A percentile compares a stretch with the other conserved stretches of the same genome.
Conservation (phyloP, 2,888 invertebrate genomes). For the Sipunculus nudus region DNA sequence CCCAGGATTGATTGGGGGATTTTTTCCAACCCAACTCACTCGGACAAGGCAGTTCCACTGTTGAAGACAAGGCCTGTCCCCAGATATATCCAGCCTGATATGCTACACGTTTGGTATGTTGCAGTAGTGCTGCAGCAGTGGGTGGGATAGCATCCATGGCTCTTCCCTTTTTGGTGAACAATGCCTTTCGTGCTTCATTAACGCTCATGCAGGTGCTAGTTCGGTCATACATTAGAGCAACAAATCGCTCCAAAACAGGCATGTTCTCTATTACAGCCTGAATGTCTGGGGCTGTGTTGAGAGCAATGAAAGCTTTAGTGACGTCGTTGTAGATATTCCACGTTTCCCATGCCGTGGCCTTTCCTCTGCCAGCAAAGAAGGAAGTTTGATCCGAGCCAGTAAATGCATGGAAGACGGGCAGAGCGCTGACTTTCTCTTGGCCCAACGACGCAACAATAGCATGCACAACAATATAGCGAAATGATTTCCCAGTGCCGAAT, state of each 20-base stretch:
- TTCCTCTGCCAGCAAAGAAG: conserved; percentile 15
- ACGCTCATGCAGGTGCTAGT: conserved; percentile 13
- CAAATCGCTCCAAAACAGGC: conserved; percentile 30
- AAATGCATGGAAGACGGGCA: conserved; percentile 29
- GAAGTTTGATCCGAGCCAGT: conserved; percentile 33
- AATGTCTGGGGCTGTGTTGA: neutral
- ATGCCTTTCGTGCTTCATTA: conserved; percentile 27
- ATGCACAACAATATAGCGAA: conserved; percentile 32
- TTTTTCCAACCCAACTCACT: conserved; percentile 14
- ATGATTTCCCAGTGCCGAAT: conserved; percentile 25
- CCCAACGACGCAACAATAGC: conserved; percentile 19
- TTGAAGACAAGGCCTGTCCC: conserved; percentile 10
- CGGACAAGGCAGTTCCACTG: conserved; percentile 3
- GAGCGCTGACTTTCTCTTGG: conserved; percentile 4
- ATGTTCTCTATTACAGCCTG: neutral
- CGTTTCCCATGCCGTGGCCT: conserved; percentile 22
- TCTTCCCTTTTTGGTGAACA: conserved; percentile 26
- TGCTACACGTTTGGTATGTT: conserved; percentile 32
- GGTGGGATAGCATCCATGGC: conserved; percentile 33
- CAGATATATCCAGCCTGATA: conserved; percentile 33
- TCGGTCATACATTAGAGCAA: conserved; percentile 37
- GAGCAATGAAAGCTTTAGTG: neutral
- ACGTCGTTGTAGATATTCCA: neutral
- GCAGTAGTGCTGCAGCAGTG: conserved; percentile 31
- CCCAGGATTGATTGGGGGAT: neutral